Evolutionary conservation across 53 echinoderm and acorn worm genomes (phyloP).

Genomic region (Glandiceps talaboti): DNA sequence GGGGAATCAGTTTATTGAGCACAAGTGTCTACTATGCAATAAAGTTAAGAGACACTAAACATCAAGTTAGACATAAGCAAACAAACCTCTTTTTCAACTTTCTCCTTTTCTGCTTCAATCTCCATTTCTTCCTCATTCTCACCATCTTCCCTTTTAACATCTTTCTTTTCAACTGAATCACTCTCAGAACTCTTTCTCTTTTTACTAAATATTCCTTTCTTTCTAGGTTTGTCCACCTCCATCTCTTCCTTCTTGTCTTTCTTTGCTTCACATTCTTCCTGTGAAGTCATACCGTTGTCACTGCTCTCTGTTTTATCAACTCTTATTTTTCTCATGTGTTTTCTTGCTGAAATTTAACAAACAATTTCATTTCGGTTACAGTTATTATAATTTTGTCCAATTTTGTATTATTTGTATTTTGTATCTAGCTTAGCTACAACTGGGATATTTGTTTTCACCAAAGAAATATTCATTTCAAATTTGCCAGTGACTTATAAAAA

Average conservation of each 20-base stretch:
- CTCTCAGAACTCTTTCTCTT: not conserved
- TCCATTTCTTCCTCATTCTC: not conserved
- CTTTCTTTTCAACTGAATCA: not conserved
- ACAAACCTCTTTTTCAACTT: not conserved
- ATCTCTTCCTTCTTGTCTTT: conserved; percentile 20
- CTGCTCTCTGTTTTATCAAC: conserved; percentile 13
- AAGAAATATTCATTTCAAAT: too few relatives aligned
- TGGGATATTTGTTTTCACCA: too few relatives aligned
- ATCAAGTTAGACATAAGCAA: too few relatives aligned
- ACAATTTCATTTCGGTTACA: too few relatives aligned
- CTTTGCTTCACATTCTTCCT: conserved; percentile 2
- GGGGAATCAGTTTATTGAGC: too few relatives aligned
- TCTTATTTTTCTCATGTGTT: conserved; percentile 70
- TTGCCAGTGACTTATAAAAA: too few relatives aligned
- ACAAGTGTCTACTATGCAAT: too few relatives aligned
- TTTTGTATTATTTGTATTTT: too few relatives aligned
- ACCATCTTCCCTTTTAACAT: not conserved
- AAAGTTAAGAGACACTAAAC: too few relatives aligned
- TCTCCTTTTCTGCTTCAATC: not conserved
- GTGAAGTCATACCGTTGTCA: not conserved
- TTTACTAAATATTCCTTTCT: not conserved
- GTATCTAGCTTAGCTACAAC: too few relatives aligned
- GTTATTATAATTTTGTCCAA: too few relatives aligned
- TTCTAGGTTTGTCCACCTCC: not conserved
- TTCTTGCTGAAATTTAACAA: too few relatives aligned